Evolutionary conservation across 2,888 invertebrate species (phyloP).

Genomic region (Conistra vaccinii): DNA sequence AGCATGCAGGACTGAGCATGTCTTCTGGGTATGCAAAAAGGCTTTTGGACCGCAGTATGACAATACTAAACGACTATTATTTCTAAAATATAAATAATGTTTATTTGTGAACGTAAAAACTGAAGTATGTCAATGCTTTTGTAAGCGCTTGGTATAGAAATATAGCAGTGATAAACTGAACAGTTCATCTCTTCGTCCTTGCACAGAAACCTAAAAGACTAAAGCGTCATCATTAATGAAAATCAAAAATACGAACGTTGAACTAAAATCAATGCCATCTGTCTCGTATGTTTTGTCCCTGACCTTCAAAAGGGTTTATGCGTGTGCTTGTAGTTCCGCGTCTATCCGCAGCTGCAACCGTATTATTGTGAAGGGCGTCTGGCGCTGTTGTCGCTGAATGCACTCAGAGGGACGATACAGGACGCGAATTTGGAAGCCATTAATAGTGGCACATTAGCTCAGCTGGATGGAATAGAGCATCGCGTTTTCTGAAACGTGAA

Average conservation of each 20-base stretch:
- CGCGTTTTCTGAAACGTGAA: conserved; percentile 25
- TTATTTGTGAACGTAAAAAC: not conserved
- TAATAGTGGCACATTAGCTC: conserved; percentile 31
- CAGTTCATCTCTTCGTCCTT: not conserved
- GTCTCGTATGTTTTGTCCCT: not conserved
- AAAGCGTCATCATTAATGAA: not conserved
- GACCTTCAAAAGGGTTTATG: conserved; percentile 2
- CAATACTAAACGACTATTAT: not conserved
- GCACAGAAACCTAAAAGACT: not conserved
- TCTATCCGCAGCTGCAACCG: not conserved
- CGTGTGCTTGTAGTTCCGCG: not conserved
- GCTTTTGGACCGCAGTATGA: no score
- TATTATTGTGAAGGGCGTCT: conserved; percentile 4
- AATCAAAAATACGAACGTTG: not conserved
- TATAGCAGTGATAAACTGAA: not conserved
- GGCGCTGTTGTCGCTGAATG: conserved; percentile 19
- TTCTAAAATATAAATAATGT: not conserved
- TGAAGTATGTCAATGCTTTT: not conserved
- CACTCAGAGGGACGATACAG: conserved; percentile 15
- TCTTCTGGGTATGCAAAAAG: not conserved
- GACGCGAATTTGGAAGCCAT: not conserved
- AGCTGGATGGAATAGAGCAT: conserved; percentile 41
- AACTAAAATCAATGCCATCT: conserved; percentile 21
- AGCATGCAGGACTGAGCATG: not conserved
- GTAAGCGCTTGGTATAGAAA: not conserved